Conservation (phyloP, 1,140 invertebrate genomes). For the Trachymyrmex cornetzi region DNA sequence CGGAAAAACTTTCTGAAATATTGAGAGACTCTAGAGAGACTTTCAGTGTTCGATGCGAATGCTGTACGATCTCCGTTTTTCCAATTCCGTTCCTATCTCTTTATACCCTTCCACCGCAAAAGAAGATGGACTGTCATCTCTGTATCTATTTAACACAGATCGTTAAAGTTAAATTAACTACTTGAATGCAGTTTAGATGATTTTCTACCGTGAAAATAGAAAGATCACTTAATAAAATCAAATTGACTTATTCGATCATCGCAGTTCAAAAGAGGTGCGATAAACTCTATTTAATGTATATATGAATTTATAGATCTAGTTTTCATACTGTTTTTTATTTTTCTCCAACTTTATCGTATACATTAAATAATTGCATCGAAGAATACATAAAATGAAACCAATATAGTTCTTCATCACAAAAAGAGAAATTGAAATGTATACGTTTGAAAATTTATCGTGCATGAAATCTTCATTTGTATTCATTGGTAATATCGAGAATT, state of each 20-base stretch:
- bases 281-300: neutral
- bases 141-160: slow-evolving; percentile 21
- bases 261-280: neutral
- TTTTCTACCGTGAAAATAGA: neutral
- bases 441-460: slow-evolving; percentile 23
- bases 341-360: neutral
- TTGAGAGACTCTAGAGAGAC: slow-evolving; percentile 82
- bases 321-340: neutral
- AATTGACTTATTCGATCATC: neutral
- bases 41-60: slow-evolving; percentile 78
- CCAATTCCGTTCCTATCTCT: slow-evolving; percentile 1
- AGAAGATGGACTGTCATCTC: neutral
- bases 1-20: slow-evolving; percentile 83
- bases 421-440: neutral
- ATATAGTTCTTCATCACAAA: neutral
- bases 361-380: neutral
- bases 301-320: neutral
- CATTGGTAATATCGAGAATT: neutral
- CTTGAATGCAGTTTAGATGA: neutral
- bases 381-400: neutral
- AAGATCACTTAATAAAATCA: neutral
- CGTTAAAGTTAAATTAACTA: slow-evolving; percentile 31
- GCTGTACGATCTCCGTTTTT: slow-evolving; percentile 34
- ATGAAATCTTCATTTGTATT: slow-evolving; percentile 9
- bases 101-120: neutral